Percentiles rank a stretch among this genome's conserved stretches.
Evolutionary conservation across 2,113 vertebrate species (phyloP).

Genomic region (Rhinopomastus cyanomelas): DNA sequence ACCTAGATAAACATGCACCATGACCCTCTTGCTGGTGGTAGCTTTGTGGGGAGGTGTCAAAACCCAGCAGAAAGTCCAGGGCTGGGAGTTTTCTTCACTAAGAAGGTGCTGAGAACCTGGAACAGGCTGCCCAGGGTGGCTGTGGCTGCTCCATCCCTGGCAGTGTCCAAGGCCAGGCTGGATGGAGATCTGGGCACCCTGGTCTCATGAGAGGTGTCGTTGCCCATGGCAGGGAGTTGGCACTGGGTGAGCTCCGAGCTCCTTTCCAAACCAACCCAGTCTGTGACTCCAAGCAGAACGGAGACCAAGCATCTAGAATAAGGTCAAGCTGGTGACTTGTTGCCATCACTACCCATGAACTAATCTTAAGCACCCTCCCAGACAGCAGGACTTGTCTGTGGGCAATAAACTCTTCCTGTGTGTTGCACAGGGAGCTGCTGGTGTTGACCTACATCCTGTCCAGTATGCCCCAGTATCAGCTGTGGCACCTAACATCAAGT

Average conservation of each 20-base stretch:
- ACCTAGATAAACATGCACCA: background rate
- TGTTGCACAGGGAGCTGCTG: background rate
- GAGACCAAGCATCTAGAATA: background rate
- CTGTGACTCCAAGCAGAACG: background rate
- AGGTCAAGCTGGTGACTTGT: background rate
- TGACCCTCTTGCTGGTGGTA: background rate
- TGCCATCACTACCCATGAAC: background rate
- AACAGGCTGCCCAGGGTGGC: too few relatives aligned
- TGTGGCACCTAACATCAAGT: background rate
- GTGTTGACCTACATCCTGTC: background rate
- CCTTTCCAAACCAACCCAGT: too few relatives aligned
- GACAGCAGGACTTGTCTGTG: background rate
- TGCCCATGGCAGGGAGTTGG: too few relatives aligned
- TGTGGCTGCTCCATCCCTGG: too few relatives aligned
- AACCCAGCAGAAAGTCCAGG: background rate
- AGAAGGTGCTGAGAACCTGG: too few relatives aligned
- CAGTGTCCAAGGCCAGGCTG: too few relatives aligned
- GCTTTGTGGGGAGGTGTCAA: background rate
- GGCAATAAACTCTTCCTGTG: background rate
- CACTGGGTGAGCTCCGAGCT: too few relatives aligned
- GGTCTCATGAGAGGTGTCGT: too few relatives aligned
- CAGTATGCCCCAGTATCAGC: background rate
- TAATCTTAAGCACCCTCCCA: background rate
- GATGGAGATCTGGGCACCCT: too few relatives aligned
- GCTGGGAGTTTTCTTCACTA: background rate